Base-by-base conservation (phyloP, 2,888 invertebrate species). In the Sinopyrophorus schimmeli region DNA sequence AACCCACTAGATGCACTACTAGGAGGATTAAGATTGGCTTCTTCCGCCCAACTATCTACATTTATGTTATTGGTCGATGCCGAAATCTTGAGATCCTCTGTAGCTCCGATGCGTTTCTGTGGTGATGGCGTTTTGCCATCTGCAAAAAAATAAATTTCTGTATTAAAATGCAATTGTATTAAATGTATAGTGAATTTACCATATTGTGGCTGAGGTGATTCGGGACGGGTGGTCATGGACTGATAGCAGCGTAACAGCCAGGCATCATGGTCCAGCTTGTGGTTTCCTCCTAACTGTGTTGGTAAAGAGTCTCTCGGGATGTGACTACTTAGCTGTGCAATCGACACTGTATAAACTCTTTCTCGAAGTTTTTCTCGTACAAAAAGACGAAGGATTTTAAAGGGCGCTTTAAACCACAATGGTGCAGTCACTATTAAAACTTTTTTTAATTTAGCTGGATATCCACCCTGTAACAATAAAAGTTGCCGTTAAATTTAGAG, bases 341-440 rank as follows among this genome's bases (percentile, higher is more conserved):
- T 83, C 72, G 89, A 93, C 63, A 96, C 93, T 16, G 95, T 96
- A 75, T 89, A 95, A 54, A 97, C 97, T 65, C 97, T 82, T 74
- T 97, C 96, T 58, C 96, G 82, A 61, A 97, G 77, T 76, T 97
- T 97, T 76, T 97, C 96, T 54, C 94, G 81, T 46, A 97, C 94
- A 76, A 97, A 97, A 63, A 97, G 77, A 41, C 96, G 84, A 40
- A 97, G 80, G 68, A 97, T 93, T 70, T 93, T 92, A 76, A 96
- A 97, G 1, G 97, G 96, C 49, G 96, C 96, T 76, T 94, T 95
- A 76, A 97, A 97, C 97, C 97, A 97, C 70, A 97, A 77, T 40
- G 97, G 97, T 32, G 97, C 96, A 54, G 96, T 95, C 63, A 94
- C 96, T 70, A 98, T 96, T 54, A 97, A 78, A 59, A 98, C 96